phyloP scores from a whole-genome alignment of 2,888 invertebrate genomes.

The Tenthredo amoena region DNA sequence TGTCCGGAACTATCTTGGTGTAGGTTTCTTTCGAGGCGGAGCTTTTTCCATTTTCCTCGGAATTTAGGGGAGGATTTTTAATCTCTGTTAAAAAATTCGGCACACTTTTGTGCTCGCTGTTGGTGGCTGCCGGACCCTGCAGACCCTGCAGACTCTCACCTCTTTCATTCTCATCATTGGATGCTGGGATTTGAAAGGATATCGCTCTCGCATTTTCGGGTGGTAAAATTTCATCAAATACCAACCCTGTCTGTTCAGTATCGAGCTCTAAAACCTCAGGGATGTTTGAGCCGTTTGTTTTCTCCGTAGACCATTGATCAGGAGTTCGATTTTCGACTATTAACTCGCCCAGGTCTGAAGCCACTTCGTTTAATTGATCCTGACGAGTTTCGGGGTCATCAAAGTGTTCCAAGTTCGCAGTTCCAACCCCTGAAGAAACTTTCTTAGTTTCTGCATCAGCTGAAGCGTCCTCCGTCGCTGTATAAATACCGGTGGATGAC shows the following conservation, averaged over 20 bases:
- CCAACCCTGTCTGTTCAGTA: slow-evolving; percentile 19
- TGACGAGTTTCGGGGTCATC: not conserved
- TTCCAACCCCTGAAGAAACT: not conserved
- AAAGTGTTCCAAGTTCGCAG: not conserved
- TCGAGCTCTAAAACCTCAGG: slow-evolving; percentile 1
- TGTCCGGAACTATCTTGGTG: slow-evolving; percentile 17
- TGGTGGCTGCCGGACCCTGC: not conserved
- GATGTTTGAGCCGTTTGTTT: slow-evolving; percentile 1
- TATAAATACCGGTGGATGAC: not conserved
- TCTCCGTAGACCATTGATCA: slow-evolving; percentile 21
- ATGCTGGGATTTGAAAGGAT: slow-evolving; percentile 62
- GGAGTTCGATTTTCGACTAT: not conserved
- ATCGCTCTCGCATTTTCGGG: slow-evolving; percentile 62
- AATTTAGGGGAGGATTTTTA: slow-evolving; percentile 2
- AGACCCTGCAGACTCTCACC: not conserved
- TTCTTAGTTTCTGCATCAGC: not conserved
- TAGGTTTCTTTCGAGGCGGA: not conserved
- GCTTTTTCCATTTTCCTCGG: not conserved
- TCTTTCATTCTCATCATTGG: slow-evolving; percentile 29
- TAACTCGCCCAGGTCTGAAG: not conserved
- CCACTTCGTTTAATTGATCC: slow-evolving; percentile 31
- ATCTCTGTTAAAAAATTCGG: slow-evolving; percentile 6
- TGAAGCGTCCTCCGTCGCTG: not conserved
- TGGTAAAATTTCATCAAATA: slow-evolving; percentile 17
- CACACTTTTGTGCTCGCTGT: slow-evolving; percentile 17